Base-by-base conservation (phyloP, 2,113 vertebrate species). In the Thermophis baileyi region DNA sequence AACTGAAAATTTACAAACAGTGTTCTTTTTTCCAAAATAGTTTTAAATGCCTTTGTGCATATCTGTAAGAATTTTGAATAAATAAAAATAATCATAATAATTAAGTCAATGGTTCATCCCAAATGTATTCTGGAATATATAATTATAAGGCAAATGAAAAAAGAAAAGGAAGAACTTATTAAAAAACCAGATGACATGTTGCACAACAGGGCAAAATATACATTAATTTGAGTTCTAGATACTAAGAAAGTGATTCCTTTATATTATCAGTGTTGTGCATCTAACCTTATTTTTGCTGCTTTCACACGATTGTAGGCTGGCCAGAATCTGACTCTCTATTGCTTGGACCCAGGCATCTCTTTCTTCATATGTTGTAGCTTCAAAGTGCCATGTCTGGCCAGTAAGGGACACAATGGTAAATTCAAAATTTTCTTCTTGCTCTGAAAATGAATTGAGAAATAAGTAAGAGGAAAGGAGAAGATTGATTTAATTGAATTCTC, bases 251-350 rank as follows among this genome's bases (percentile, higher is more conserved):
- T 24, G 4, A 86, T 85, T 44, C 49, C 6, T 40, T 85, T 27
- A 16, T 24, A n/a, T 51, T 5, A 60, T 85, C 10, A 10, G 11
- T 88, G 25, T 24, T 47, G 24, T 44, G 9, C 10, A 35, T 30
- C 94, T 91, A 93, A 99, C 99, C 99, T 99, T 99, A 96, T 99
- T 99, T 97, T 99, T 99, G 98, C 98, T 99, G 98, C 99, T 99
- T 97, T 99, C 99, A 2, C 99, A 99, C 0, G 99, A 99, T 98
- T 99, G 99, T 88, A 99, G 97, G 94, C 99, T 99, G 96, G 99
- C 99, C 93, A 99, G 98, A 97, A 99, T 99, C 98, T 99, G 99
- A 96, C 99, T 99, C 98, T 99, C 99, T 89, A 99, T 98, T 90
- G 99, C 99, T 96, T 99, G 99, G 27, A 99, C 99, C 99, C 99